A percentile compares a stretch with the other conserved stretches of the same genome.
phyloP scores from a whole-genome alignment of 2,888 invertebrate genomes.

The Trachelus troglodyta region DNA sequence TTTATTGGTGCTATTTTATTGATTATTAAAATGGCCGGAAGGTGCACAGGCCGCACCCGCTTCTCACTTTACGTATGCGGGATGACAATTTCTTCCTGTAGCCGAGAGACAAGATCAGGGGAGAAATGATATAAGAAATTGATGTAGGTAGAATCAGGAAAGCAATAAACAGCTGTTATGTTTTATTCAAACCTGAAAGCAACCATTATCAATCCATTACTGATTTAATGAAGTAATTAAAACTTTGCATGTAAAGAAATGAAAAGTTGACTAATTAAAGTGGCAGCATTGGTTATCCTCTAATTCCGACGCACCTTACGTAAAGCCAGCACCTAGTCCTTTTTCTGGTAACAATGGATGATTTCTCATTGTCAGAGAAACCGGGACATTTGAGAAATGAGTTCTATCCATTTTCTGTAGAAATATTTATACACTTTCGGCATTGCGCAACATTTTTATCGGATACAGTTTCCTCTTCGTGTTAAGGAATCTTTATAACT shows the following conservation, averaged over 20 bases:
- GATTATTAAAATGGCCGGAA: background rate
- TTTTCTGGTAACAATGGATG: background rate
- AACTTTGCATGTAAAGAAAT: background rate
- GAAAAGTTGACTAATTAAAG: background rate
- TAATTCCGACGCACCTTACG: background rate
- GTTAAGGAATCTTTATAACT: background rate
- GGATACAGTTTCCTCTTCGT: background rate
- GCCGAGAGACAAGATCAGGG: background rate
- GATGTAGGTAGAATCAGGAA: background rate
- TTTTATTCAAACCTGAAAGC: background rate
- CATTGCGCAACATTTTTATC: background rate
- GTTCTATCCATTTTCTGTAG: background rate
- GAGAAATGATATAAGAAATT: background rate
- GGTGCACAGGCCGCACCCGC: background rate
- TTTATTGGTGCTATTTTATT: background rate
- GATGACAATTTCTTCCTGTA: background rate
- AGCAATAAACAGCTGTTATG: background rate
- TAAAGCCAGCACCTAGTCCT: background rate
- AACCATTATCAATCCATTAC: background rate
- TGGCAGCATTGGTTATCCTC: background rate
- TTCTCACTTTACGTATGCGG: background rate
- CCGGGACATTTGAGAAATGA: background rate
- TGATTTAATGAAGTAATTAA: background rate
- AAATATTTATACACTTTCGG: background rate
- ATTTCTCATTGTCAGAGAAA: background rate